Evolutionary conservation across 2,888 invertebrate species (phyloP).

Genomic region (Lapara coniferarum): DNA sequence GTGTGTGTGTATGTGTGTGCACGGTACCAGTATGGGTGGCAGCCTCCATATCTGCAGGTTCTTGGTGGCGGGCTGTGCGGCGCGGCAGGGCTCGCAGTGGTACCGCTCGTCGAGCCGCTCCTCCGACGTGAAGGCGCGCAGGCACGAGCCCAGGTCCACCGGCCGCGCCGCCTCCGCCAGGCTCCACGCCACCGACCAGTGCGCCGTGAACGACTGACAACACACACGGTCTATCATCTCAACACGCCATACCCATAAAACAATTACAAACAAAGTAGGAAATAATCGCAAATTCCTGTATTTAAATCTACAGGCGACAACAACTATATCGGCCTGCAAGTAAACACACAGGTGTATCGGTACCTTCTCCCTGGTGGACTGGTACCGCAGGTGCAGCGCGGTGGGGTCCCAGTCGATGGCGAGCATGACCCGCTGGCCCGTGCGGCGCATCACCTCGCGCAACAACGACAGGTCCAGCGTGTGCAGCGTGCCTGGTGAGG

Average conservation of each 20-base stretch:
- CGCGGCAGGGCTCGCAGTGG: conserved; percentile 92
- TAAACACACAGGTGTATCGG: background rate
- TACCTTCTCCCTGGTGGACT: conserved; percentile 89
- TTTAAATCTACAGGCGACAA: no score
- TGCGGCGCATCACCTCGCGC: conserved; percentile 43
- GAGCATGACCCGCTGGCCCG: conserved; percentile 64
- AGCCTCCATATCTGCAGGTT: conserved; percentile 96
- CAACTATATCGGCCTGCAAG: no score
- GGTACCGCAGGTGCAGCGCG: conserved; percentile 94
- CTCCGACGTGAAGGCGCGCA: conserved; percentile 94
- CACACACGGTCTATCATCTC: no score
- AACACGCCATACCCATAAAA: no score
- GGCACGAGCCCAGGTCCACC: conserved; percentile 92
- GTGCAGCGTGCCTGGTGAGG: conserved; percentile 28
- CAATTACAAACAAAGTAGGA: no score
- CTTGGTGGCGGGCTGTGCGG: conserved; percentile 93
- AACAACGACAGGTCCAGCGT: conserved; percentile 43
- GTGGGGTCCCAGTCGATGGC: conserved; percentile 98
- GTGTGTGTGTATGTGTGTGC: background rate
- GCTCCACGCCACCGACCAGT: conserved; percentile 88
- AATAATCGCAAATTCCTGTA: no score
- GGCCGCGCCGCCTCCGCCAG: conserved; percentile 90
- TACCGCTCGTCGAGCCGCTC: conserved; percentile 94
- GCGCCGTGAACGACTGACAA: conserved; percentile 88
- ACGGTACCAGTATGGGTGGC: conserved; percentile 92